phyloP scores from a whole-genome alignment of 1,140 invertebrate species.

The Euura lappo region DNA sequence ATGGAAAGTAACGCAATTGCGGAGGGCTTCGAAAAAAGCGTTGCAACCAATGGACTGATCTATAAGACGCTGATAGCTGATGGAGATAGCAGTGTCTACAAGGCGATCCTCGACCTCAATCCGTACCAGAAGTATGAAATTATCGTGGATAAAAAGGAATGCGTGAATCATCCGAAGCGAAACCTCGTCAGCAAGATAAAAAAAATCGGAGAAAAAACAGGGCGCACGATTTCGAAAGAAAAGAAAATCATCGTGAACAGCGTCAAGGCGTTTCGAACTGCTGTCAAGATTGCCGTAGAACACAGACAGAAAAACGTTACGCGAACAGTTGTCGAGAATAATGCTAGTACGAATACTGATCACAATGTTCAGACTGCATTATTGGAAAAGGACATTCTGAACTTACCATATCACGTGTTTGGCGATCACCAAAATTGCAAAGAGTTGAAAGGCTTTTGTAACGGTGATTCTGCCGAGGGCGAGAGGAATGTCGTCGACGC shows the following conservation, averaged over 20 bases:
- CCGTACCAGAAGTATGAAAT: too few species aligned
- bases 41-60: too few species aligned
- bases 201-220: conserved; percentile 28
- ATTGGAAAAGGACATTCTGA: conserved; percentile 37
- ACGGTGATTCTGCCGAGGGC: conserved; percentile 12
- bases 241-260: conserved; percentile 12
- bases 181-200: conserved; percentile 33
- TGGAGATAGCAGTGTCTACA: too few species aligned
- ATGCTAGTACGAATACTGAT: not conserved
- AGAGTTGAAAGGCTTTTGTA: conserved; percentile 24
- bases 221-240: conserved; percentile 17
- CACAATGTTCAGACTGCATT: conserved; percentile 25
- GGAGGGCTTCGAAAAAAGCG: too few species aligned
- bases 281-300: conserved; percentile 24
- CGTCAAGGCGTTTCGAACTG: conserved; percentile 13
- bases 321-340: too few species aligned
- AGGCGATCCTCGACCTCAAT: too few species aligned
- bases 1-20: too few species aligned
- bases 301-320: conserved; percentile 26
- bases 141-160: too few species aligned
- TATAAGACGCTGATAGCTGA: too few species aligned
- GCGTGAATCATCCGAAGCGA: conserved; percentile 40
- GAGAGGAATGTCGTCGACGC: conserved; percentile 32
- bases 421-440: conserved; percentile 43
- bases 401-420: conserved; percentile 45